A percentile compares a stretch with the other conserved stretches of the same genome.
Evolutionary conservation across 2,888 invertebrate species (phyloP).

Genomic region (Colostygia pectinataria): DNA sequence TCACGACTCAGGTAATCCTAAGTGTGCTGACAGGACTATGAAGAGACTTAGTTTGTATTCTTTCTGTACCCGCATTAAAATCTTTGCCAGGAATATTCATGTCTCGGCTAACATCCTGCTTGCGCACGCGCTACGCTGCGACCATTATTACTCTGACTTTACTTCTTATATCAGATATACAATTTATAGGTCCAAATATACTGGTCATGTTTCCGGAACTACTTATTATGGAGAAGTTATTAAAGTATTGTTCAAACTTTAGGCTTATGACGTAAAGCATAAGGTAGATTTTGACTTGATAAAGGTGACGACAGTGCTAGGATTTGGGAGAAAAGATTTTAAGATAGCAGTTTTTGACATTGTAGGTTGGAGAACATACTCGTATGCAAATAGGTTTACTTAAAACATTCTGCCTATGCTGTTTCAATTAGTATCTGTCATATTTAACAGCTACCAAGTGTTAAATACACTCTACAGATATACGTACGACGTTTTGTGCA

Average conservation of each 20-base stretch:
- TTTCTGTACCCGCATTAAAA: conserved; percentile 1
- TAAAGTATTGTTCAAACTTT: neutral
- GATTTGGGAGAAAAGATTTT: neutral
- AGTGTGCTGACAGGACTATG: too few species aligned
- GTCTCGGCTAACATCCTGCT: conserved; percentile 18
- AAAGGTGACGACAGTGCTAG: too few species aligned
- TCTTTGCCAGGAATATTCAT: conserved; percentile 13
- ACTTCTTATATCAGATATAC: neutral
- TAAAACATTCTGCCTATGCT: too few species aligned
- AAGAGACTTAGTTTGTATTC: too few species aligned
- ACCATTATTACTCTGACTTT: conserved; percentile 1
- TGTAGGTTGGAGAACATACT: too few species aligned
- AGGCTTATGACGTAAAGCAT: neutral
- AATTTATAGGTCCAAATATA: conserved; percentile 4
- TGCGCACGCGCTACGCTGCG: conserved; percentile 13
- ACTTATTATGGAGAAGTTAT: conserved; percentile 2
- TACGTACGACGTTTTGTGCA: too few species aligned
- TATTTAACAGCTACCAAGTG: too few species aligned
- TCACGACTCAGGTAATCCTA: too few species aligned
- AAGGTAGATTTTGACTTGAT: conserved; percentile 2
- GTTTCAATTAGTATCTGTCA: too few species aligned
- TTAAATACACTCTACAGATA: too few species aligned
- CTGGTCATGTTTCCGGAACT: conserved; percentile 10
- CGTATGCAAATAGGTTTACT: too few species aligned
- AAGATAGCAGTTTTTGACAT: too few species aligned